A percentile compares a stretch with the other conserved stretches of the same genome.
These are phyloP conservation scores for Acrocephalus arundinaceus DNA, from an alignment of 2,113 vertebrate species.

Conservation along the genomic window DNA sequence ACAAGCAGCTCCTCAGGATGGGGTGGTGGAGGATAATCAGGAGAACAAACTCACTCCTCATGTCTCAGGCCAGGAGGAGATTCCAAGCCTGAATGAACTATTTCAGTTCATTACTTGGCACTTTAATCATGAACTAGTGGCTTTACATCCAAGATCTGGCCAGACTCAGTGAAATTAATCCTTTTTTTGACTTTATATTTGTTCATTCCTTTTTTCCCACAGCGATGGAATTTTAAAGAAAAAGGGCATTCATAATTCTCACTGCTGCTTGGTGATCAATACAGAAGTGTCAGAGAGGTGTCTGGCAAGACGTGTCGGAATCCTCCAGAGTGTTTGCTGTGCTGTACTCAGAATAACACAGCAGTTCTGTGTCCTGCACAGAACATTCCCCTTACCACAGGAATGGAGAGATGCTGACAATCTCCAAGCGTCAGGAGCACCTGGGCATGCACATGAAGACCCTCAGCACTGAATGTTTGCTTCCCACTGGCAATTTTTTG, in stretches of 20 bases:
- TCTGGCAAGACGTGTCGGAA: not conserved
- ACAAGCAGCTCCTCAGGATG: not conserved
- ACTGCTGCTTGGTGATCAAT: not conserved
- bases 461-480: not conserved
- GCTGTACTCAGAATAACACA: not conserved
- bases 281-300: not conserved
- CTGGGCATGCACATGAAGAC: rapidly evolving
- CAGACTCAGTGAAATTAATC: not conserved
- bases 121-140: not conserved
- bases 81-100: not conserved
- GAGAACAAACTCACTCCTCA: not conserved
- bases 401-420: not conserved
- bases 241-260: not conserved
- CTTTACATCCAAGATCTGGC: not conserved
- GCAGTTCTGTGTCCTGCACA: not conserved
- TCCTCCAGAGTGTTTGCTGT: not conserved
- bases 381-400: not conserved
- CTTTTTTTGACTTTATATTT: not conserved
- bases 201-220: not conserved
- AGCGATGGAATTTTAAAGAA: not conserved
- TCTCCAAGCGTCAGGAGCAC: not conserved
- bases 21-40: not conserved
- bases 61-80: not conserved
- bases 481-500: not conserved
- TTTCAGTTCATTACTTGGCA: not conserved